Percentiles rank a stretch among this genome's conserved stretches.
Conservation (phyloP, 2,113 vertebrate species). For the Halcyon senegalensis region DNA sequence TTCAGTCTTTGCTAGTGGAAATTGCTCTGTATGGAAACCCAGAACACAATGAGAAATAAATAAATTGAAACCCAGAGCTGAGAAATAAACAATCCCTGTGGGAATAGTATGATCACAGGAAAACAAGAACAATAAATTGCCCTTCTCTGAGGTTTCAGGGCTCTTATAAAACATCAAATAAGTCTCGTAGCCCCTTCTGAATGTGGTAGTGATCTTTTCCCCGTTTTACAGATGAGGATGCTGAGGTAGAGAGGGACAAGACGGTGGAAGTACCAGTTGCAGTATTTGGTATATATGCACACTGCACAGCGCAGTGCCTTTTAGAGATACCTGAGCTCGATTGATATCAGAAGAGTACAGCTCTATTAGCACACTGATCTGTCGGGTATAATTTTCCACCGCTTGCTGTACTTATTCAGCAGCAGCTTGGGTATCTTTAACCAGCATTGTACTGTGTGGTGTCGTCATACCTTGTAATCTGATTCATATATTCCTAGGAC, state of each 20-base stretch:
- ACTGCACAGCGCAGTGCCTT: not conserved
- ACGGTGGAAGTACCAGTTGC: not conserved
- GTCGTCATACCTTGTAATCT: not conserved
- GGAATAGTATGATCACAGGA: conserved; percentile 60
- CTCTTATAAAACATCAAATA: conserved; percentile 46
- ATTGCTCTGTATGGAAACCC: conserved; percentile 66
- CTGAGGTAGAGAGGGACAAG: not conserved
- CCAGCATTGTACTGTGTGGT: not conserved
- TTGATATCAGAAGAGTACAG: not conserved
- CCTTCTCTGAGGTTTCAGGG: conserved; percentile 59
- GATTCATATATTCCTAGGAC: not conserved
- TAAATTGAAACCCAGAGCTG: conserved; percentile 68
- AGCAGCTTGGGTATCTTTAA: conserved; percentile 8
- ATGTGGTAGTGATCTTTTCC: not conserved
- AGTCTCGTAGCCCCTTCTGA: conserved; percentile 11
- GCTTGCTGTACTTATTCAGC: conserved; percentile 29
- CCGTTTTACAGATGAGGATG: not conserved
- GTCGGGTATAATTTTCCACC: conserved; percentile 17
- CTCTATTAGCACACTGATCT: conserved; percentile 12
- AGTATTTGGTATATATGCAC: not conserved
- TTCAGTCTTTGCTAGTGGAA: conserved; percentile 67
- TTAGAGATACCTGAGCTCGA: conserved; percentile 10
- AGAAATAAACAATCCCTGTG: conserved; percentile 69
- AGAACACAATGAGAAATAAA: conserved; percentile 64
- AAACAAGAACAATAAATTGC: conserved; percentile 66